Base-by-base conservation (phyloP, 2,888 invertebrate species). In the Cephonodes hylas region DNA sequence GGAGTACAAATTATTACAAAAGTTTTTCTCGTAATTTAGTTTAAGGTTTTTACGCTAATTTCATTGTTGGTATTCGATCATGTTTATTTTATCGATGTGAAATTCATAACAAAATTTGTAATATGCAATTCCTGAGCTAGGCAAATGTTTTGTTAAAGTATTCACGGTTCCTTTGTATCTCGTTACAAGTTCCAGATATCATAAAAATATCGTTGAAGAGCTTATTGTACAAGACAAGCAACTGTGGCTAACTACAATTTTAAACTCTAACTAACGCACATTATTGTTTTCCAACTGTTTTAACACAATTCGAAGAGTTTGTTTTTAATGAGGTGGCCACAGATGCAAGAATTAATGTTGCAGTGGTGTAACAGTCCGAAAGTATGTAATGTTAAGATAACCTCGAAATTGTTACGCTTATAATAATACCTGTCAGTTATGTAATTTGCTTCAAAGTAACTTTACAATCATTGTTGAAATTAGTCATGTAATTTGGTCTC, bases 1-100 rank as follows among this genome's bases (percentile, higher is more conserved):
- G 79, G 83, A 90, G 90, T 90, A 90, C 90, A 91, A 91, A 88
- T 84, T 83, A 80, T 62, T 80, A 79, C 76, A 83, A 83, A 80
- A 79, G 63, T 10, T 69, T 81, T 84, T 85, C 83, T 87, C 84
- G 83, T 85, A 79, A 83, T 87, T 89, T 83, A 85, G 83, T 88
- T 88, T 86, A 85, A 82, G 81, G 72, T 75, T 79, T 79, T 76
- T 72, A 79, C 68, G 74, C 76, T 72, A 77, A 76, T 77, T 76
- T 73, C 58, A 60, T 20, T 59, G 63, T 65, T 64, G 59, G 60
- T 53, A 44, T 63, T n/a, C 27, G 42, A 53, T 46, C n/a, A 61
- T 57, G 46, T 65, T 67, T 25, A 27, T 60, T 62, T 60, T 22
- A 27, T 44, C 61, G 13, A 60, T 60, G 13, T 57, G 34, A 57